A percentile compares a stretch with the other conserved stretches of the same genome.
These are phyloP conservation scores for Lutjanus campechanus DNA, from an alignment of 2,797 vertebrate species.

Conservation along the genomic window DNA sequence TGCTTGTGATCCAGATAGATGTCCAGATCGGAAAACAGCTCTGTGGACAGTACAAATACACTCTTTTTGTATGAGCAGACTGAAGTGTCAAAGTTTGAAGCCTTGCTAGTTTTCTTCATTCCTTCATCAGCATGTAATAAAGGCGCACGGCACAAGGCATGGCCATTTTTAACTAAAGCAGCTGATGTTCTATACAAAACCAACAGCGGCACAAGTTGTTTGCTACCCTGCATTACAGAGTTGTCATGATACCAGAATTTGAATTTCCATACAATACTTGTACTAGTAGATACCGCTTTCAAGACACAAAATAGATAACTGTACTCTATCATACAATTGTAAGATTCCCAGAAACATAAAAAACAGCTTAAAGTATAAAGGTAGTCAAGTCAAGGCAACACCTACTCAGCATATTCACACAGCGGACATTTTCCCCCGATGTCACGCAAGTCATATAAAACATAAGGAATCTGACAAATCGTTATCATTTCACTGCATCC, in stretches of 20 bases:
- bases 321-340: not conserved
- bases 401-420: too few species aligned
- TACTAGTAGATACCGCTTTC: too few species aligned
- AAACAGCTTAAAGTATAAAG: not conserved
- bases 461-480: too few species aligned
- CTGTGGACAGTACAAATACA: not conserved
- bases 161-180: not conserved
- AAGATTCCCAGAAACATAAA: not conserved
- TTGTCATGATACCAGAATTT: too few species aligned
- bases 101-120: not conserved
- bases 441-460: too few species aligned
- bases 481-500: too few species aligned
- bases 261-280: too few species aligned
- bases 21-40: not conserved
- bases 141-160: not conserved
- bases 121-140: not conserved
- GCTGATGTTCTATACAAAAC: slow-evolving; percentile 1
- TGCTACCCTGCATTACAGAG: not conserved
- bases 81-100: not conserved
- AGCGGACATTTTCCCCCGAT: too few species aligned
- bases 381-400: not conserved
- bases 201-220: not conserved
- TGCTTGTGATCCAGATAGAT: not conserved
- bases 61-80: not conserved
- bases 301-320: too few species aligned